phyloP scores from a whole-genome alignment of 2,888 invertebrate genomes.

The Disparrhopalites patrizii region DNA sequence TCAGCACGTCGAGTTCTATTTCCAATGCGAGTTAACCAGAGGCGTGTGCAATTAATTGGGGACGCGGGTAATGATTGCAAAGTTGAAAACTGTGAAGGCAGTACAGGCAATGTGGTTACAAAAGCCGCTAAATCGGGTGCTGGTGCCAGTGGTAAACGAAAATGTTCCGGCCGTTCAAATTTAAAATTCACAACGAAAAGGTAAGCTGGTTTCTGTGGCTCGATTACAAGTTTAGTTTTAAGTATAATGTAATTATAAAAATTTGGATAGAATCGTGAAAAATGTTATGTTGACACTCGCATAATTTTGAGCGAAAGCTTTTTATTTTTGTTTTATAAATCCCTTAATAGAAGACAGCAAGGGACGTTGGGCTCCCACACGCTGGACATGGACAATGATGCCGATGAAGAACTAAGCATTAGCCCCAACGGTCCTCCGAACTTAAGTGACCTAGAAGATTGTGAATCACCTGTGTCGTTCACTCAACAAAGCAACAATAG shows the following conservation, averaged over 20 bases:
- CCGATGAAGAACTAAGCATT: slow-evolving; percentile 47
- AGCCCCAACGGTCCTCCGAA: slow-evolving; percentile 38
- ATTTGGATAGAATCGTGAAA: too few relatives aligned
- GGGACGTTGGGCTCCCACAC: slow-evolving; percentile 39
- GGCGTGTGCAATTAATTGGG: slow-evolving; percentile 28
- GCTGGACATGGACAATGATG: slow-evolving; percentile 43
- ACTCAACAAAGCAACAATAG: neutral
- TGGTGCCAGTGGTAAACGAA: slow-evolving; percentile 17
- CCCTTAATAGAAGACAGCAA: slow-evolving; percentile 28
- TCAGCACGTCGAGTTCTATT: slow-evolving; percentile 36
- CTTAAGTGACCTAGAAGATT: slow-evolving; percentile 27
- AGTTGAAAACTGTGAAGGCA: slow-evolving; percentile 8
- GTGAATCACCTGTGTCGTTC: neutral
- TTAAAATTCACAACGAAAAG: slow-evolving; percentile 8
- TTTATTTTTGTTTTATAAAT: neutral
- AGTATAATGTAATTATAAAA: too few relatives aligned
- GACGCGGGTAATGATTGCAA: slow-evolving; percentile 31
- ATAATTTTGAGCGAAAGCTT: neutral
- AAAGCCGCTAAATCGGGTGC: slow-evolving; percentile 19
- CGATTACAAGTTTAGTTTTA: too few relatives aligned
- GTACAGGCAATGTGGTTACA: slow-evolving; percentile 6
- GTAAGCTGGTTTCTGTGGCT: too few relatives aligned
- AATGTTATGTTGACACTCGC: too few relatives aligned
- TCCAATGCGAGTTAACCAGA: slow-evolving; percentile 35
- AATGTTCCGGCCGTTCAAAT: slow-evolving; percentile 21